Evolutionary conservation across 2,797 vertebrate species (phyloP), one percentile per base, ranked within the genome.

Genomic region (Chrysolophus pictus): DNA sequence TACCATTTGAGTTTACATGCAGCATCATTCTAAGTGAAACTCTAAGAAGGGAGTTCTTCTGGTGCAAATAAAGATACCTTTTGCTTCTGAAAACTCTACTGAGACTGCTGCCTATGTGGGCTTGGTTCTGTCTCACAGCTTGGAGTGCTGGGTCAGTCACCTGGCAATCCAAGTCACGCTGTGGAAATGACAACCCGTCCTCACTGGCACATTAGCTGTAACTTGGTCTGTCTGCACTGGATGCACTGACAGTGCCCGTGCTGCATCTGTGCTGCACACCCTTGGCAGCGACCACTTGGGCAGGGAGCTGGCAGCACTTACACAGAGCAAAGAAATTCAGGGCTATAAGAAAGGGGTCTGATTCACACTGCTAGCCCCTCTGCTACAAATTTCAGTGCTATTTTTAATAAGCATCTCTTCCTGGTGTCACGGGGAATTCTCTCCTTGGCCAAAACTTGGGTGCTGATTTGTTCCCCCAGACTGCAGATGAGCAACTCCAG

Each of bases 151-250:
- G 64, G 39, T 42, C 16, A 14, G 71, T 33, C 56, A 70, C 35
- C 42, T 29, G 33, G 39, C 53, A 53, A 53, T 91, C 46, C 24
- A 29, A 37, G 46, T 28, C 31, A 37, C 16, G 6, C 63, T 21
- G n/a, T 3, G 64, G 64, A 51, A 75, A 64, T 22, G 35, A 53
- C 41, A 87, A 2, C 5, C 29, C 10, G 12, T 56, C 4, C 13
- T 12, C 74, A 41, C 0, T 5, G 74, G 19, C 75, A 41, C 15
- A 22, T 22, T 0, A 41, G 56, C 53, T 73, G 47, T 28, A 9
- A 0, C 35, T 56, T 11, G 35, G 5, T 3, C 60, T 17, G 12
- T 31, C 53, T 35, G 2, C 1, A 0, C 46, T 75, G 47, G 72
- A n/a, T 9, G 33, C 23, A n/a, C 17, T 1, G 0, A 8, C 5